These are phyloP conservation scores for Nomada lathburiana DNA, from an alignment of 2,888 invertebrate species.

Conservation along the genomic window DNA sequence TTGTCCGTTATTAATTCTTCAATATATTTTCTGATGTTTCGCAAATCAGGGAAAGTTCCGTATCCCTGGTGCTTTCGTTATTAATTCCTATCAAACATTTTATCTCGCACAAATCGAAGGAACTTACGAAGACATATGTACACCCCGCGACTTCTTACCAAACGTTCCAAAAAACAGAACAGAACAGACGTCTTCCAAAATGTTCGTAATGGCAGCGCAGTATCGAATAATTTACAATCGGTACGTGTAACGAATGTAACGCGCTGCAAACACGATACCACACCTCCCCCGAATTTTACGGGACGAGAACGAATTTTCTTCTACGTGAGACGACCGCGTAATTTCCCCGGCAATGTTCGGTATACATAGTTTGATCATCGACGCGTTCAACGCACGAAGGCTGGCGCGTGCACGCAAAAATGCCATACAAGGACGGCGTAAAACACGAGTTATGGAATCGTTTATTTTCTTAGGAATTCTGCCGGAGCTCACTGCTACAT, in stretches of 20 bases:
- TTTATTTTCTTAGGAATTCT: constrained; percentile 30
- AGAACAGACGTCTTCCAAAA: no score
- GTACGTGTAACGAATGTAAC: not conserved
- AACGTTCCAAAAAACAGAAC: no score
- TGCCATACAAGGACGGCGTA: constrained; percentile 27
- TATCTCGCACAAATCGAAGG: no score
- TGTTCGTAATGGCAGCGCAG: no score
- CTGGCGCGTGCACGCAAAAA: constrained; percentile 6
- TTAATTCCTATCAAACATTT: no score
- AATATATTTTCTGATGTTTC: no score
- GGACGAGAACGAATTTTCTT: not conserved
- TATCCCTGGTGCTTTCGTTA: no score
- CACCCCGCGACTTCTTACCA: no score
- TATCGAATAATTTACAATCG: no score
- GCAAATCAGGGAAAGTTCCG: no score
- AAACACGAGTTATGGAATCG: constrained; percentile 42
- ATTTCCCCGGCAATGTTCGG: constrained; percentile 2
- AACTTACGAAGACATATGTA: no score
- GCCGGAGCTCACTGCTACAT: constrained; percentile 13
- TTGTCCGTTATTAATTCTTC: no score
- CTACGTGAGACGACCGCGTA: not conserved
- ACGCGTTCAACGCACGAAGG: constrained; percentile 10
- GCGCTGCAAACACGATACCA: not conserved
- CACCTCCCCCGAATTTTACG: not conserved
- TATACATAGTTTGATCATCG: constrained; percentile 10